Base-by-base conservation (phyloP, 2,113 vertebrate genomes). In the Anhinga rufa region DNA sequence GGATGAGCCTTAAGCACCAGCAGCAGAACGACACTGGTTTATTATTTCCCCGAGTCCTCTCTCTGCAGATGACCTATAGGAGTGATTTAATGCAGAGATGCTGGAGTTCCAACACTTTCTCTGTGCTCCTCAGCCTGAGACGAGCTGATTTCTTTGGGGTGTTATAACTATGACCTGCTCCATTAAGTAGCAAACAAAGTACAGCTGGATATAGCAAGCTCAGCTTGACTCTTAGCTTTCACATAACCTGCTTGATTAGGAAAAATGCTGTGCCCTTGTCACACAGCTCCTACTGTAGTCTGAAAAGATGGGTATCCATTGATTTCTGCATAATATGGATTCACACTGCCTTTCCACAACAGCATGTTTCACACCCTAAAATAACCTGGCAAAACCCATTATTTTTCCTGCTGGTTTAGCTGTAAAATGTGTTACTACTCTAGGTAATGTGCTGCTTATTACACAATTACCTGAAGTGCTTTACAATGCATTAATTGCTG, bases 131-230 rank as follows among this genome's bases (percentile, higher is more conserved):
- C 86, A 2, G 79, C 88, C 92, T 29, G 62, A 86, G 74, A 48
- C 58, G 65, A 72, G 91, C 91, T 94, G 95, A 92, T 97, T 95
- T 95, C 97, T 97, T 97, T 72, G 97, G 97, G 97, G 90, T 94
- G 92, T 96, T 97, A 92, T 90, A 94, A 93, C 95, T 74, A 85
- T 95, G 98, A 97, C 94, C 97, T 95, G 96, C 97, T 97, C 97
- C 97, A 92, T 95, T 96, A 96, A 97, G 96, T 68, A 95, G 94
- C 95, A 95, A 97, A 97, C 96, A 94, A 96, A 97, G 95, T 97
- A 94, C 97, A 97, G 97, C 95, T 80, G 95, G 94, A 95, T 92
- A 49, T 48, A 97, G 92, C 95, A 82, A 94, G 96, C 97, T 98
- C 97, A 98, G 97, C 96, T 94, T 95, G 97, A 87, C 94, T 97